Base-by-base conservation (phyloP, 1,140 invertebrate genomes). In the Helicorthomorpha holstii region DNA sequence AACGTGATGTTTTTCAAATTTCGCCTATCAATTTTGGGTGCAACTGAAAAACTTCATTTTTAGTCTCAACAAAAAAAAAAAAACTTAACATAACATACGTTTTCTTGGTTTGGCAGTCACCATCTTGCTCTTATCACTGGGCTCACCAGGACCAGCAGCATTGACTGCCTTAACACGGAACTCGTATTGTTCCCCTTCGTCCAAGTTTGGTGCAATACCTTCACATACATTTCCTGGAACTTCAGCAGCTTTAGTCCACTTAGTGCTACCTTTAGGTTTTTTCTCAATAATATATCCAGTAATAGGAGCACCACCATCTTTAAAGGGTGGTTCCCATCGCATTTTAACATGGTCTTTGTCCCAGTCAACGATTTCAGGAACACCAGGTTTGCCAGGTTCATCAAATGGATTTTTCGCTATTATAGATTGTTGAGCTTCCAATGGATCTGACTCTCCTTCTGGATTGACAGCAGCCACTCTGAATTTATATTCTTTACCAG, bases 321-420 rank as follows among this genome's bases (percentile, higher is more conserved):
- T 85, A 48, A 79, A 66, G 49, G 91, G 90, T 63, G 85, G 82
- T 60, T 79, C 78, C 91, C 91, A 95, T 72, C 83, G 82, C 53
- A 95, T 75, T 61, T 94, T 89, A 54, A 94, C 85, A 62, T 84
- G 83, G 69, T 94, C 85, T 63, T 88, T 91, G 66, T 95, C 91
- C 89, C 89, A 95, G 65, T 95, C 91, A 29, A 82, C 78, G 12
- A 85, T 75, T 64, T 93, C 85, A 22, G 89, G 89, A 54, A 80
- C 79, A 42, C 85, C 85, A 53, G 90, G 88, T 59, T 87, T 79
- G 52, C 87, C 90, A 59, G 91, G 90, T 65, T 89, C 85, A 68
- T 94, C 89, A 66, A 89, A 98, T 60, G 92, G 92, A 86, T 98
- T 95, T 70, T 97, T 97, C 22, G 94, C 94, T 57, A 95, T 75